Evolutionary conservation across 2,797 vertebrate genomes (phyloP), one percentile per base, ranked within the genome.

Genomic region (Microcaecilia unicolor): DNA sequence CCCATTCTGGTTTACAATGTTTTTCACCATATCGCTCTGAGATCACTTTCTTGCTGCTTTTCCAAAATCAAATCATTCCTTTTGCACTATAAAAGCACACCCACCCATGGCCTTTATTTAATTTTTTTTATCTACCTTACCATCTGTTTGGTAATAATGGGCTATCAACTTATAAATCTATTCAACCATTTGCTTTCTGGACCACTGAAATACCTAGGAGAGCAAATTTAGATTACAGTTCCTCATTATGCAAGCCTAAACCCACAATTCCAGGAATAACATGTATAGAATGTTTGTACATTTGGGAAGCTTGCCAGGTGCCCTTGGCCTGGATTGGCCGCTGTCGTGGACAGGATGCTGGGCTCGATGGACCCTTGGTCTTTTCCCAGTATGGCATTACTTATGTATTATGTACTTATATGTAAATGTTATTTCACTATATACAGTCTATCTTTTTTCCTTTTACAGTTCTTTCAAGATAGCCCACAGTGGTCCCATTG

Each of bases 221-320:
- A 49, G 11, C 9, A n/a, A 15, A 18, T 44, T 44, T 34, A 14
- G 12, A 14, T 18, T 10, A 25, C n/a, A 5, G 18, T 26, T 25
- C 45, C 15, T 44, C 22, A 15, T 45, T 34, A 21, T 33, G 40
- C 27, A 39, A 41, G 22, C 30, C 31, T 22, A 25, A n/a, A n/a
- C n/a, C n/a, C n/a, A n/a, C n/a, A n/a, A n/a, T n/a, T n/a, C n/a
- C n/a, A n/a, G n/a, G n/a, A n/a, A n/a, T n/a, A n/a, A n/a, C n/a
- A n/a, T n/a, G n/a, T n/a, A n/a, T n/a, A n/a, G n/a, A n/a, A n/a
- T n/a, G n/a, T n/a, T n/a, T n/a, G n/a, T n/a, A n/a, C n/a, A n/a
- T n/a, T n/a, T n/a, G n/a, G n/a, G n/a, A n/a, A n/a, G n/a, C n/a
- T n/a, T n/a, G n/a, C n/a, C n/a, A n/a, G n/a, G n/a, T n/a, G n/a